Evolutionary conservation across 2,888 invertebrate species (phyloP), one percentile per base, ranked within the genome.

Genomic region (Acanthococcus lagerstroemiae): DNA sequence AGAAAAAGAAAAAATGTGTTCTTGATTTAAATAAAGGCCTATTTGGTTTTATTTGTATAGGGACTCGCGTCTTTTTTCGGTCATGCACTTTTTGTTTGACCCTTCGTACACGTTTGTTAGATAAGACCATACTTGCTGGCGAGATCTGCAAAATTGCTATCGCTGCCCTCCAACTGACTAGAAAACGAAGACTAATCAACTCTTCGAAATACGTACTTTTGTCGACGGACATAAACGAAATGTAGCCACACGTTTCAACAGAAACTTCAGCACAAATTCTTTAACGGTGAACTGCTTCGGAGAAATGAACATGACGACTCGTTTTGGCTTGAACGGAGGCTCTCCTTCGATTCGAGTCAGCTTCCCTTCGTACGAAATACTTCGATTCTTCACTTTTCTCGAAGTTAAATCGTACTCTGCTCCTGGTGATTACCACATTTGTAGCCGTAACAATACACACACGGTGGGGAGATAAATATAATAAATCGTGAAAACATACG

Each of bases 141-240:
- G n/a, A n/a, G n/a, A n/a, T n/a, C n/a, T n/a, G n/a, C n/a, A n/a
- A n/a, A n/a, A n/a, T n/a, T n/a, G n/a, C n/a, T n/a, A n/a, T n/a
- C n/a, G n/a, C n/a, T n/a, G n/a, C n/a, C n/a, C n/a, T n/a, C n/a
- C n/a, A n/a, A n/a, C n/a, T n/a, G n/a, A n/a, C n/a, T n/a, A n/a
- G n/a, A n/a, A n/a, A n/a, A n/a, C n/a, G n/a, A n/a, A n/a, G n/a
- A n/a, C n/a, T n/a, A n/a, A n/a, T n/a, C n/a, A n/a, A n/a, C n/a
- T n/a, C n/a, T n/a, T n/a, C n/a, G n/a, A n/a, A 25, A 37, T 44
- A 58, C 71, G 74, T 74, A 90, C 90, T 83, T 94, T 95, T 60
- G 95, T 95, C 68, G 93, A 93, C 21, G 95, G 95, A 75, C 94
- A 94, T 65, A 95, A 82, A 44, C 95, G 83, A 79, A 93, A 95